Conservation (phyloP, 92 coral and sea anemone genomes). For the Palythoa caribaeorum region DNA sequence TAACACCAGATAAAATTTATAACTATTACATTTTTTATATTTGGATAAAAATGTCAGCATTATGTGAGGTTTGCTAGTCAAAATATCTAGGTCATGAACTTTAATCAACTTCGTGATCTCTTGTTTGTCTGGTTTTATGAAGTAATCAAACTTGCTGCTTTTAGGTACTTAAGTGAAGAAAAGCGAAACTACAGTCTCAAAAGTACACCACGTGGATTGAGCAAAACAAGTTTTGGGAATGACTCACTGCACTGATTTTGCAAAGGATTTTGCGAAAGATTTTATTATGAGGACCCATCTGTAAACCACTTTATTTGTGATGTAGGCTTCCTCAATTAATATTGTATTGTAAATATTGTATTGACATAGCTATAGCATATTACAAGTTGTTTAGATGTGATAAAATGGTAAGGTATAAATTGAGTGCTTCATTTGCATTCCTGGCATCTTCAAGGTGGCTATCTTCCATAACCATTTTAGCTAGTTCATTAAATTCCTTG, state of each 20-base stretch:
- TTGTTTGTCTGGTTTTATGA: no score
- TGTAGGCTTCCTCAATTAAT: neutral
- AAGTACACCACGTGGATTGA: no score
- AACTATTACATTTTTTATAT: neutral
- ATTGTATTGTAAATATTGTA: neutral
- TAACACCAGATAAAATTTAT: neutral
- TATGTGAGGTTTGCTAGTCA: neutral
- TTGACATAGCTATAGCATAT: constrained; percentile 1
- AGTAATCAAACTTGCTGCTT: no score
- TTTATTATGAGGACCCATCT: neutral
- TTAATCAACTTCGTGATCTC: no score
- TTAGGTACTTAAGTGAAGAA: no score
- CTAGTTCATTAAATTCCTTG: constrained; percentile 41
- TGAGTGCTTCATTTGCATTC: constrained; percentile 49
- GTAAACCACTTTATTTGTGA: neutral
- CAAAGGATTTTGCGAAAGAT: no score
- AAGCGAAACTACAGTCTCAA: no score
- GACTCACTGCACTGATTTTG: no score
- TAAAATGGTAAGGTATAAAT: constrained; percentile 19
- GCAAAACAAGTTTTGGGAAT: no score
- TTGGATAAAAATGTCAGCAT: constrained; percentile 3
- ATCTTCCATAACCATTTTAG: constrained; percentile 50
- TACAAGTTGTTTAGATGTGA: constrained; percentile 17
- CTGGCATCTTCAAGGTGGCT: constrained; percentile 21
- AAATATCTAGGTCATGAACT: neutral